Conservation (phyloP, 2,888 invertebrate species). For the Nebria brevicollis region DNA sequence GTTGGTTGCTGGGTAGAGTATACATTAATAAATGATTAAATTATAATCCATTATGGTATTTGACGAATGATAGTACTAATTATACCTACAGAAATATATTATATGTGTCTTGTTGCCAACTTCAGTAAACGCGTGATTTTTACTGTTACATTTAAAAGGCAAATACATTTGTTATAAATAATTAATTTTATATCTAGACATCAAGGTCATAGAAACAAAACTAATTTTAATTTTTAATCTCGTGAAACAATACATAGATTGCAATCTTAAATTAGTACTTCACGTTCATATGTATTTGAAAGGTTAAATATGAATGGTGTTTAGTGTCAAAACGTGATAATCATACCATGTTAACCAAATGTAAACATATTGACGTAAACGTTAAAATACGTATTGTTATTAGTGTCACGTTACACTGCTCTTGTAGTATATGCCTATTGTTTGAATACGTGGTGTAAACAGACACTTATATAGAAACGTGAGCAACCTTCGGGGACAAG, state of each 20-base stretch:
- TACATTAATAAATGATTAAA: not conserved
- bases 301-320: slow-evolving; percentile 6
- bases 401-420: slow-evolving; percentile 18
- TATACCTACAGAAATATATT: no score
- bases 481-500: slow-evolving; percentile 8
- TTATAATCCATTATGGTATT: not conserved
- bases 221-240: not conserved
- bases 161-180: not conserved
- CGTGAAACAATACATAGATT: not conserved
- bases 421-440: slow-evolving; percentile 2
- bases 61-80: no score
- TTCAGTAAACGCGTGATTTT: no score
- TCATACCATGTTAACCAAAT: slow-evolving; percentile 10
- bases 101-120: no score
- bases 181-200: not conserved
- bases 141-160: no score
- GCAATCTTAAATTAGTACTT: not conserved
- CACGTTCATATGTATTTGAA: slow-evolving; percentile 11
- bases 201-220: not conserved
- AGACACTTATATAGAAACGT: slow-evolving; percentile 6
- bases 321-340: slow-evolving; percentile 25
- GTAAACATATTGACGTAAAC: slow-evolving; percentile 11
- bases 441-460: slow-evolving; percentile 21
- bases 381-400: slow-evolving; percentile 11
- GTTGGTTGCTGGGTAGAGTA: not conserved